A percentile compares a stretch with the other conserved stretches of the same genome.
phyloP scores from a whole-genome alignment of 2,888 invertebrate species.

The Argyresthia albistria region DNA sequence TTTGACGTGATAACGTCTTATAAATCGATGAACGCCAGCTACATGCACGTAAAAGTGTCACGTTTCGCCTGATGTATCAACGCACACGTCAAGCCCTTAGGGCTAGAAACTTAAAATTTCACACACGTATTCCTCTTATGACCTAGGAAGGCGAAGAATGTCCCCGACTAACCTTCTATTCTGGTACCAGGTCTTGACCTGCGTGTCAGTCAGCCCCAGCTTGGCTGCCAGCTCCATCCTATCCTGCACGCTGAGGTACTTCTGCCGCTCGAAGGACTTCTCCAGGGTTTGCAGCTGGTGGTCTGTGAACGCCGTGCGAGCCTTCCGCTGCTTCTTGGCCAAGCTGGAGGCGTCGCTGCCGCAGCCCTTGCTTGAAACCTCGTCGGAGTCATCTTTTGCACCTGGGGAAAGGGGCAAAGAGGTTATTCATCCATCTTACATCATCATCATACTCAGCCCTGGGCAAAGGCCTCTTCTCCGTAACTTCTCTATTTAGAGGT shows the following conservation, averaged over 20 bases:
- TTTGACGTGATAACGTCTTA: too few species aligned
- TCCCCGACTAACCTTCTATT: conserved; percentile 86
- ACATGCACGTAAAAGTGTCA: too few species aligned
- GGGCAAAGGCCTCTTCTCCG: too few species aligned
- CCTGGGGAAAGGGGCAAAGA: conserved; percentile 64
- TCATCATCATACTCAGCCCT: too few species aligned
- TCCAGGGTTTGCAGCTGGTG: conserved; percentile 97
- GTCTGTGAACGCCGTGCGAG: conserved; percentile 98
- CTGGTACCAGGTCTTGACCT: conserved; percentile 99
- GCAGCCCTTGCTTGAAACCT: conserved; percentile 73
- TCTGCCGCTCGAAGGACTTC: conserved; percentile 97
- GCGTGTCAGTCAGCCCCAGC: conserved; percentile 96
- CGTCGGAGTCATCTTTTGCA: conserved; percentile 87
- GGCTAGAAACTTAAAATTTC: too few species aligned
- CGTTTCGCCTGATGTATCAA: too few species aligned
- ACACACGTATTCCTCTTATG: too few species aligned
- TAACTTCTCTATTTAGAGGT: too few species aligned
- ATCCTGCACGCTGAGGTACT: conserved; percentile 97
- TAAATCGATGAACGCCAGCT: too few species aligned
- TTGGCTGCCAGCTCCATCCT: conserved; percentile 98
- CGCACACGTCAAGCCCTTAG: too few species aligned
- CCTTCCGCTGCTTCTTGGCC: conserved; percentile 96
- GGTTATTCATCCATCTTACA: too few species aligned
- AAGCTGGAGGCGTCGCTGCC: conserved; percentile 62
- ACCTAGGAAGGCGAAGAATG: not conserved